Conservation (phyloP, 1,140 invertebrate genomes). For the Cotesia chilonis region DNA sequence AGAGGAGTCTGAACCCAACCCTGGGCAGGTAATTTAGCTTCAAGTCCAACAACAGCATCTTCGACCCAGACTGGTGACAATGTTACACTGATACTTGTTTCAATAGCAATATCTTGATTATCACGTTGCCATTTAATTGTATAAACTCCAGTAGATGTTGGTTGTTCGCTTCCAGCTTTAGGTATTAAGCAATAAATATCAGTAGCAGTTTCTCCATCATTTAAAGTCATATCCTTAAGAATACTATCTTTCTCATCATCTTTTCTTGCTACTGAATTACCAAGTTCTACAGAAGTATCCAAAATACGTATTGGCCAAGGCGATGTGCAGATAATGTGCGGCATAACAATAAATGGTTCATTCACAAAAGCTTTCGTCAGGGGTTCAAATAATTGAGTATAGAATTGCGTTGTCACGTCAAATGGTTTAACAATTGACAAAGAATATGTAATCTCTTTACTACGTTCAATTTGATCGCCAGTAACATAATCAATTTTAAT, state of each 20-base stretch:
- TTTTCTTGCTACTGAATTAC: slow-evolving; percentile 55
- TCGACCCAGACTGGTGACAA: slow-evolving; percentile 71
- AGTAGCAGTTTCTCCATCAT: slow-evolving; percentile 64
- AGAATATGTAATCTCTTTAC: slow-evolving; percentile 71
- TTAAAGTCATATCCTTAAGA: slow-evolving; percentile 55
- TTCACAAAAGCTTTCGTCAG: slow-evolving; percentile 73
- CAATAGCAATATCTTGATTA: slow-evolving; percentile 45
- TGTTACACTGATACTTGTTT: slow-evolving; percentile 66
- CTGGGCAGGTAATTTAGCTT: slow-evolving; percentile 77
- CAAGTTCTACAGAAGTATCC: slow-evolving; percentile 62
- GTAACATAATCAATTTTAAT: slow-evolving; percentile 66
- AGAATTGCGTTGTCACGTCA: slow-evolving; percentile 74
- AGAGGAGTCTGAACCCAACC: slow-evolving; percentile 78
- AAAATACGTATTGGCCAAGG: slow-evolving; percentile 76
- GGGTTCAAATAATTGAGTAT: slow-evolving; percentile 72
- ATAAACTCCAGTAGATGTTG: slow-evolving; percentile 74
- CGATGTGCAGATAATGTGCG: slow-evolving; percentile 73
- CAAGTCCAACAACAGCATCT: slow-evolving; percentile 75
- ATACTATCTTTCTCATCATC: slow-evolving; percentile 45
- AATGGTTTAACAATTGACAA: slow-evolving; percentile 76
- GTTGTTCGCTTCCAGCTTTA: slow-evolving; percentile 65
- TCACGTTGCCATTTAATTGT: slow-evolving; percentile 79
- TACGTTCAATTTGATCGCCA: slow-evolving; percentile 55
- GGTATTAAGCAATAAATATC: slow-evolving; percentile 66
- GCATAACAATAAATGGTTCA: slow-evolving; percentile 76